These are phyloP conservation scores for Nomada ferruginata DNA, from an alignment of 2,888 invertebrate genomes.

Conservation along the genomic window DNA sequence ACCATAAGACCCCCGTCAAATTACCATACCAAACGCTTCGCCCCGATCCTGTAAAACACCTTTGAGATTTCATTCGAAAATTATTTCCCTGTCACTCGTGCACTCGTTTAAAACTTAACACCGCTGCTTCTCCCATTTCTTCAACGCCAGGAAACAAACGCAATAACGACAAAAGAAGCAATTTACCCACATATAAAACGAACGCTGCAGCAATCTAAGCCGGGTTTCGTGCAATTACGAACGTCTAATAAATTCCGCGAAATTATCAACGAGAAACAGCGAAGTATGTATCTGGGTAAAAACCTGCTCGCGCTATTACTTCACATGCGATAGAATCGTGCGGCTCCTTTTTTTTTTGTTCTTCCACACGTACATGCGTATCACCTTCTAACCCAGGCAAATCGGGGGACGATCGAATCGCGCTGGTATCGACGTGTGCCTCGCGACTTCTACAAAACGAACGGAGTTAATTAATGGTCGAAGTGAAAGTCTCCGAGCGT, in stretches of 20 bases:
- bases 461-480: slow-evolving; percentile 34
- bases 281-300: background rate
- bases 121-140: too few relatives aligned
- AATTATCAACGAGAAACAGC: slow-evolving; percentile 9
- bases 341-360: too few relatives aligned
- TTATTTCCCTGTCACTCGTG: too few relatives aligned
- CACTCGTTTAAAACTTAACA: too few relatives aligned
- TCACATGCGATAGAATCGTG: background rate
- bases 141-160: background rate
- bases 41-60: too few relatives aligned
- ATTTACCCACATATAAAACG: background rate
- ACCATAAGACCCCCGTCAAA: background rate
- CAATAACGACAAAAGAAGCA: background rate
- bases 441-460: slow-evolving; percentile 3
- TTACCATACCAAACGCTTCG: background rate
- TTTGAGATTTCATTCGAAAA: too few relatives aligned
- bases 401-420: slow-evolving; percentile 17
- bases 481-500: slow-evolving; percentile 41
- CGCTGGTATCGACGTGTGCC: slow-evolving; percentile 5
- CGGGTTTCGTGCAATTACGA: background rate
- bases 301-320: slow-evolving; percentile 10
- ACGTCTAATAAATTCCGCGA: slow-evolving; percentile 4
- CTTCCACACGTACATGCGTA: background rate
- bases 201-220: background rate
- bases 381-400: too few relatives aligned